These are phyloP conservation scores for Salminus brasiliensis DNA, from an alignment of 2,113 vertebrate species.

Conservation along the genomic window DNA sequence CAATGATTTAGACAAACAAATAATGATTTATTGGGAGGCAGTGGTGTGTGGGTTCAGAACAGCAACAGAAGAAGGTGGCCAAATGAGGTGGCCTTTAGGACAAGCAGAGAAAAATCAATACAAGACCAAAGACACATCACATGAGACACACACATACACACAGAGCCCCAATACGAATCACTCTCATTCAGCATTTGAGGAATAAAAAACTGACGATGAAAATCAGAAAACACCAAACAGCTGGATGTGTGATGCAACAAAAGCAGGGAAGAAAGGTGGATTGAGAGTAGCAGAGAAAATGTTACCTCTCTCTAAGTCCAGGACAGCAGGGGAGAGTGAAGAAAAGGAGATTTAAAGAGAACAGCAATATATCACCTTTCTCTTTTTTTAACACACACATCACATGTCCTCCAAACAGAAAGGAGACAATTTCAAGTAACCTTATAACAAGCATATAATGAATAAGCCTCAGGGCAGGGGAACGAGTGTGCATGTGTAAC, in stretches of 20 bases:
- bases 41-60: conserved; percentile 14
- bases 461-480: not conserved
- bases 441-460: not conserved
- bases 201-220: too few relatives aligned
- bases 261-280: conserved; percentile 27
- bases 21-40: conserved; percentile 14
- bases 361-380: not conserved
- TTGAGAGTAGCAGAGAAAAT: not conserved
- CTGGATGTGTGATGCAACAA: not conserved
- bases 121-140: conserved; percentile 23
- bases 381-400: not conserved
- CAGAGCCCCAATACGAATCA: not conserved
- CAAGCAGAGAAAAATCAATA: conserved; percentile 8
- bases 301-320: conserved; percentile 91
- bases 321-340: conserved; percentile 69
- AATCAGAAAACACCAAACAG: not conserved
- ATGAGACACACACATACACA: conserved; percentile 28
- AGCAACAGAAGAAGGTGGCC: not conserved
- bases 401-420: not conserved
- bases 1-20: not conserved
- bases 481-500: not conserved
- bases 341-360: conserved; percentile 45
- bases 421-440: not conserved
- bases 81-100: conserved; percentile 11
- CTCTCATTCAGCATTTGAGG: too few relatives aligned